Percentiles rank a stretch among this genome's conserved stretches.
Evolutionary conservation across 2,797 vertebrate species (phyloP).

Genomic region (Champsocephalus esox): DNA sequence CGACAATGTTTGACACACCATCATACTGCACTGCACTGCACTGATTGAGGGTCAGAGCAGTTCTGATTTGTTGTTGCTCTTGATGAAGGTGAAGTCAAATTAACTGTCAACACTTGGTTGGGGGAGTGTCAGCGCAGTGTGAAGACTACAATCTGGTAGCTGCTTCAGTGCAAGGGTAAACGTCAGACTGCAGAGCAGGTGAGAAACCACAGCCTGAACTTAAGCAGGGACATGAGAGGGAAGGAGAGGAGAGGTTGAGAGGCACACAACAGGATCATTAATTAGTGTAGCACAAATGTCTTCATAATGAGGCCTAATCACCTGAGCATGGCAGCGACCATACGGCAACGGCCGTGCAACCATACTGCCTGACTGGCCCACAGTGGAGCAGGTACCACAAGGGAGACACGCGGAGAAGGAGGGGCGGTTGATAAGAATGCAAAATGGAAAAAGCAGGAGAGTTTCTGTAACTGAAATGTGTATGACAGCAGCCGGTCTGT

Average conservation of each 20-base stretch:
- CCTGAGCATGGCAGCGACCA: conserved; percentile 82
- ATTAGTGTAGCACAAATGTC: conserved; percentile 89
- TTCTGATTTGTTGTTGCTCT: conserved; percentile 56
- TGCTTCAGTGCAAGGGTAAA: conserved; percentile 67
- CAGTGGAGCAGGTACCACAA: conserved; percentile 44
- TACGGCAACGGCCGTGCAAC: conserved; percentile 71
- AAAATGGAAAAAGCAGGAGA: conserved; percentile 45
- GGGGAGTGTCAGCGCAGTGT: conserved; percentile 41
- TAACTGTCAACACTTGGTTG: conserved; percentile 66
- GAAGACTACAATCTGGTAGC: conserved; percentile 65
- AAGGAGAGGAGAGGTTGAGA: conserved; percentile 62
- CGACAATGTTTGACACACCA: conserved; percentile 31
- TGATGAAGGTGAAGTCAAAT: conserved; percentile 71
- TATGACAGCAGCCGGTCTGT: conserved; percentile 59
- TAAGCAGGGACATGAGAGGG: conserved; percentile 64
- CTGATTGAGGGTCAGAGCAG: conserved; percentile 50
- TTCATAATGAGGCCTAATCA: conserved; percentile 92
- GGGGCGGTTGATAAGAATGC: conserved; percentile 43
- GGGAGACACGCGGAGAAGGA: neutral
- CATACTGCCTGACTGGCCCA: conserved; percentile 61
- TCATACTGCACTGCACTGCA: conserved; percentile 30
- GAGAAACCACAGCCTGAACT: conserved; percentile 72
- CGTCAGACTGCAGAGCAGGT: conserved; percentile 63
- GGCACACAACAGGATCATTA: conserved; percentile 86
- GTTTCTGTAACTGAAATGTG: conserved; percentile 49